Evolutionary conservation across 2,888 invertebrate species (phyloP).

Genomic region (Nomada goodeniana): DNA sequence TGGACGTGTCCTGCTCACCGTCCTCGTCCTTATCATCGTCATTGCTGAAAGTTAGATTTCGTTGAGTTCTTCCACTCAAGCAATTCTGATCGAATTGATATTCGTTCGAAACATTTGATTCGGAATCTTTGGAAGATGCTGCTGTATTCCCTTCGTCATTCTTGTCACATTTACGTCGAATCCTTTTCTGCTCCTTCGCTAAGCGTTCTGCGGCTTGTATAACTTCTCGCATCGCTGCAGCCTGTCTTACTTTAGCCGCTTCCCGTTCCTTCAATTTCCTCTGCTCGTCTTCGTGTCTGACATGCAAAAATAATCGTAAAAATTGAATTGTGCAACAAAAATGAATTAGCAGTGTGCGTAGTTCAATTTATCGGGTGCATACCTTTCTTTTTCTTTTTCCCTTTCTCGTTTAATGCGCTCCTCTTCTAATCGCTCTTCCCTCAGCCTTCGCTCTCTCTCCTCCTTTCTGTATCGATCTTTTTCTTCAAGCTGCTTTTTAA

Average conservation of each 20-base stretch:
- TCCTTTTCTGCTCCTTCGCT: constrained; percentile 88
- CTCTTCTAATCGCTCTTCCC: constrained; percentile 93
- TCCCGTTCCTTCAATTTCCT: constrained; percentile 88
- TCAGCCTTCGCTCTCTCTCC: constrained; percentile 90
- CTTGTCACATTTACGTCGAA: constrained; percentile 71
- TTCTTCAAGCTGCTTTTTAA: constrained; percentile 93
- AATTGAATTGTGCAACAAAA: background rate
- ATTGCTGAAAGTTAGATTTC: background rate
- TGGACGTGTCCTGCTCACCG: constrained; percentile 6
- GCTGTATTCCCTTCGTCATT: constrained; percentile 20
- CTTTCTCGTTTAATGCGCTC: constrained; percentile 90
- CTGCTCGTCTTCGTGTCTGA: constrained; percentile 89
- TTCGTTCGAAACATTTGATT: constrained; percentile 25
- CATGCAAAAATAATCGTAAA: background rate
- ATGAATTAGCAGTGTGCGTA: background rate
- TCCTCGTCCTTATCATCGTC: constrained; percentile 6
- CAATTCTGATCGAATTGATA: constrained; percentile 16
- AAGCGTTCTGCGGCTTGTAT: constrained; percentile 89
- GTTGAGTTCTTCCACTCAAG: background rate
- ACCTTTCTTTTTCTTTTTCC: constrained; percentile 82
- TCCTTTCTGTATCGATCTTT: constrained; percentile 90
- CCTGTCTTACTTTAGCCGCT: constrained; percentile 89
- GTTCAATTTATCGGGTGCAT: background rate
- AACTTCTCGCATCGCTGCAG: constrained; percentile 91
- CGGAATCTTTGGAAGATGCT: background rate